A percentile compares a stretch with the other conserved stretches of the same genome.
Conservation (phyloP, 2,888 invertebrate species). For the Drosophila pegasa region DNA sequence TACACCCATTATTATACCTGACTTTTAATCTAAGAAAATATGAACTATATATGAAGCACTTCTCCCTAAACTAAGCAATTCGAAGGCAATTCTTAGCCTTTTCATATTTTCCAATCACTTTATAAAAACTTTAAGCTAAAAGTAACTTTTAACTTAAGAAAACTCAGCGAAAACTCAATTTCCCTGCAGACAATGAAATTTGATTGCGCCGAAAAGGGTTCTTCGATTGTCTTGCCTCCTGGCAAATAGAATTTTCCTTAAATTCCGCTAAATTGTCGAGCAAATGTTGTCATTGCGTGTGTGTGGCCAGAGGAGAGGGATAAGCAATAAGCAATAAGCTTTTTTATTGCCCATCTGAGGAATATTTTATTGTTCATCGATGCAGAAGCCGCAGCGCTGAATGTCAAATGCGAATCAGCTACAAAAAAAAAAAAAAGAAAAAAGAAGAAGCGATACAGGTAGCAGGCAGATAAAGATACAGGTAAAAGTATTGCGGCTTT, state of each 20-base stretch:
- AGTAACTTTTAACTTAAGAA: not conserved
- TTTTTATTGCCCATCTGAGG: conserved; percentile 80
- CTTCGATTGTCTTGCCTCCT: not conserved
- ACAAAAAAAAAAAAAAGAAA: conserved; percentile 16
- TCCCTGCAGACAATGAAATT: conserved; percentile 4
- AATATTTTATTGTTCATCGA: conserved; percentile 77
- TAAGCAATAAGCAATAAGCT: conserved; percentile 65
- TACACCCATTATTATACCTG: too few relatives aligned
- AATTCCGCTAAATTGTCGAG: conserved; percentile 38
- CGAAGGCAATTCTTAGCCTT: too few relatives aligned
- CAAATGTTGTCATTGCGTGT: conserved; percentile 39
- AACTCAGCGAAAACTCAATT: not conserved
- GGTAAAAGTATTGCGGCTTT: conserved; percentile 25
- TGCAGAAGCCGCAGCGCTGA: conserved; percentile 43
- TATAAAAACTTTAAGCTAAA: not conserved
- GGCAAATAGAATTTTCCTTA: conserved; percentile 7
- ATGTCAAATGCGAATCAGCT: conserved; percentile 46
- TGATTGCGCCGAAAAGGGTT: conserved; percentile 17
- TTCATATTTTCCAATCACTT: too few relatives aligned
- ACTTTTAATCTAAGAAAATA: too few relatives aligned
- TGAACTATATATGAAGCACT: too few relatives aligned
- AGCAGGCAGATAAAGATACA: not conserved
- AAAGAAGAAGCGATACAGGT: too few relatives aligned
- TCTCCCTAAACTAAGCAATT: too few relatives aligned
- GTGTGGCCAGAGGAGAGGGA: conserved; percentile 6